Base-by-base conservation (phyloP, 2,888 invertebrate species). In the Micropterix aruncella region DNA sequence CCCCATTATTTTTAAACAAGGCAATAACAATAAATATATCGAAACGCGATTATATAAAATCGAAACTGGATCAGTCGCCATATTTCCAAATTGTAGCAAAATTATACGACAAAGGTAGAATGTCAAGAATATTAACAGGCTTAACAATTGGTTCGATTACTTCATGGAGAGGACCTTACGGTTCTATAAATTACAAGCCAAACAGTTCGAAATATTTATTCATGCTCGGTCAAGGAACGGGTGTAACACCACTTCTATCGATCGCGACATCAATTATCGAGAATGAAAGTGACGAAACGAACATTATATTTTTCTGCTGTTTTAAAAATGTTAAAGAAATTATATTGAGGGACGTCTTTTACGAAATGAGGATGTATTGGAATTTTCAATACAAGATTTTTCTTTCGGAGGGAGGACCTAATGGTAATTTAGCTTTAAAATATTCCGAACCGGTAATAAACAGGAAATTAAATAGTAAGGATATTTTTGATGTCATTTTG, bases 381-480 rank as follows among this genome's bases (percentile, higher is more conserved):
- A 89, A 89, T 64, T 88, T 87, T 57, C 63, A 62, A n/a, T 77
- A 77, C 50, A 63, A 66, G 38, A 63, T 83, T 49, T 82, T 74
- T 62, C 52, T 85, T 41, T 65, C 70, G 2, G 7, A 27, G 7
- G 27, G 27, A 7, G 27, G 7, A 27, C 27, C 27, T 12, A 27
- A 27, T 27, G 12, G 12, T 27, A 7, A 12, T 27, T 27, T 27
- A 27, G 5, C 5, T 27, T 27, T 27, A 7, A 27, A 27, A 27
- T 27, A 27, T 27, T 27, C 27, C 5, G 27, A 27, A 27, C 27
- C 27, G 12, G 12, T 27, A 7, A 12, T 27, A 7, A 27, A 27
- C 5, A 27, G 27, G 12, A 5, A 12, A 7, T 12, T 27, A 27
- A 27, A 27, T 7, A 27, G 12, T 27, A 12, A 27, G 12, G 27